Base-by-base conservation (phyloP, 1,140 invertebrate species). In the Mesaphorura yosii region DNA sequence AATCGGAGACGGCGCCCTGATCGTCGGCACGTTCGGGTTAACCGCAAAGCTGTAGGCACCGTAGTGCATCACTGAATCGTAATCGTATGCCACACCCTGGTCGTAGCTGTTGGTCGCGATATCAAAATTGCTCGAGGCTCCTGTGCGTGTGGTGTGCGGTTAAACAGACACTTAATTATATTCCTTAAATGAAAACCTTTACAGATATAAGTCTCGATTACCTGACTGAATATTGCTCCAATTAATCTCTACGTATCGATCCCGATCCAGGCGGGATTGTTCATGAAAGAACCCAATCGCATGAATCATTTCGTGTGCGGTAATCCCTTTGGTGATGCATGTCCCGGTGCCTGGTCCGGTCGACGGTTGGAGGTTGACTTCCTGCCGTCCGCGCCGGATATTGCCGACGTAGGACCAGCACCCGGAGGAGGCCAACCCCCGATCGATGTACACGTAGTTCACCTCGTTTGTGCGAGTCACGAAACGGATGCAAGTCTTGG, bases 341-440 rank as follows among this genome's bases (percentile, higher is more conserved):
- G 27, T 37, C 40, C 27, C 20, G n/a, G 26, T 7, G 20, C 20
- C 17, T n/a, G 23, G 14, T 10, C 10, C 31, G 6, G 44, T 7
- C 5, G 15, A 22, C 23, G 44, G 7, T 50, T 49, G 26, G n/a
- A 40, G 22, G 37, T 51, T 41, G 19, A 60, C n/a, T 51, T 71
- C 64, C 57, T 82, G 78, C 66, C 86, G 83, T 14, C 70, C 68
- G 17, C 80, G 80, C 62, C 83, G 83, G 14, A 80, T 72, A 2
- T 76, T 72, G 5, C 84, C 85, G 1, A 88, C 81, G 40, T 76
- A 81, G 1, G 83, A 85, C 83, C 84, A 88, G 65, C 87, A 90
- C 7, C 87, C 86, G 1, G 78, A 80, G 26, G 76, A 77, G 25
- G 41, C 2, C 14, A 6, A 37, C 28, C 38, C 45, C 14, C 14